Evolutionary conservation across 2,113 vertebrate species (phyloP).

Genomic region (Alethe castanea): DNA sequence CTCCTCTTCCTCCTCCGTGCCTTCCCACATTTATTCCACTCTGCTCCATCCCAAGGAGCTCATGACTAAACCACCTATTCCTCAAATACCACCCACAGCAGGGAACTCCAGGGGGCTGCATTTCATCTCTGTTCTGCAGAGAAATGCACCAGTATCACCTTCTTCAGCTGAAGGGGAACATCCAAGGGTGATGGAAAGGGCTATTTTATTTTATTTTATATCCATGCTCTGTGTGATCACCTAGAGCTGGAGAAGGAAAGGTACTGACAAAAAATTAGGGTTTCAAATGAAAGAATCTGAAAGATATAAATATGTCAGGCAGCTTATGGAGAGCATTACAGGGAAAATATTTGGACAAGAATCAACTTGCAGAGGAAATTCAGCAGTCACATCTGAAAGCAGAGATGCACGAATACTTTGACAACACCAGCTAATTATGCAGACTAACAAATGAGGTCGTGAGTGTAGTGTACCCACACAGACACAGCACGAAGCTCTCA

Average conservation of each 20-base stretch:
- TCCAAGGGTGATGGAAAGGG: not conserved
- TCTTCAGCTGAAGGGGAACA: not conserved
- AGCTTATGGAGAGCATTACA: not conserved
- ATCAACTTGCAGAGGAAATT: slow-evolving; percentile 21
- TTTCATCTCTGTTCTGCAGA: not conserved
- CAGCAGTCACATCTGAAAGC: not conserved
- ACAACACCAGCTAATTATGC: not conserved
- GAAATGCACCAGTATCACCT: not conserved
- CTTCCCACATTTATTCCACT: not conserved
- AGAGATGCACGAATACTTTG: not conserved
- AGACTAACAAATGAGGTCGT: not conserved
- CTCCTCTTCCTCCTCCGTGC: not conserved
- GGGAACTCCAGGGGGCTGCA: not conserved
- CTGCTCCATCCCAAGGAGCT: not conserved
- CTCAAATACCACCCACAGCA: not conserved
- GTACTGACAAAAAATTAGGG: not conserved
- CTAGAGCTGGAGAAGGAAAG: not conserved
- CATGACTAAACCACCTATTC: not conserved
- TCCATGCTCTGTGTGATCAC: not conserved
- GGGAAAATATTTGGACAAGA: slow-evolving; percentile 18
- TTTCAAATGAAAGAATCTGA: not conserved
- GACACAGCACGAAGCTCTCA: not conserved
- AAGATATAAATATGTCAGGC: not conserved
- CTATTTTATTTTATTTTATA: not conserved
- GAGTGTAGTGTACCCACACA: not conserved